Conservation (phyloP, 2,797 vertebrate species). For the Cuculus canorus region DNA sequence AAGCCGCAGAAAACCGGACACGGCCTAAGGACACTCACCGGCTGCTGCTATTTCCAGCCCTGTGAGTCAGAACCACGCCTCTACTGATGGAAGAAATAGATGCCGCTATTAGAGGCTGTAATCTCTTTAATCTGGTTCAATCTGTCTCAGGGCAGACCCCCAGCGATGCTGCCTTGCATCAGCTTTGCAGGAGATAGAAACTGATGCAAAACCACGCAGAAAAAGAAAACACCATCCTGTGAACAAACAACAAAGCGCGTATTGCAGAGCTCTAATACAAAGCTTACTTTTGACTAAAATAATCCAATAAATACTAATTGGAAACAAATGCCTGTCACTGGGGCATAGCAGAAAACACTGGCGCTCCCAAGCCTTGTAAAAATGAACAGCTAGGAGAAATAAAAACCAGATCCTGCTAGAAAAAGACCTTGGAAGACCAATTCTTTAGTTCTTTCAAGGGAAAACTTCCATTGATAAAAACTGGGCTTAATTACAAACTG, state of each 20-base stretch:
- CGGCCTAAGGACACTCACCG: accelerated
- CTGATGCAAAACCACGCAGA: background rate
- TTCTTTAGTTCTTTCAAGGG: background rate
- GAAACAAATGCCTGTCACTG: conserved; percentile 17
- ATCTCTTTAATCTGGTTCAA: background rate
- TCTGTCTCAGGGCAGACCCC: background rate
- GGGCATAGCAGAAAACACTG: background rate
- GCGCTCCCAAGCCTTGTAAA: background rate
- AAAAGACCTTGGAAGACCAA: background rate
- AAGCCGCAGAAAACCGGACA: background rate
- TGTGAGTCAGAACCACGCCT: background rate
- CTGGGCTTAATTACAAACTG: background rate
- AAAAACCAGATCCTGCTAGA: background rate
- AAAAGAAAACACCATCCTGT: background rate
- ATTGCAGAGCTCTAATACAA: background rate
- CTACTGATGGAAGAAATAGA: background rate
- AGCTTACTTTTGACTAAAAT: conserved; percentile 10
- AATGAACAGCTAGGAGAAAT: background rate
- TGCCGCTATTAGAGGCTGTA: background rate
- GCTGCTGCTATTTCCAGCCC: background rate
- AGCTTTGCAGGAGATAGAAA: background rate
- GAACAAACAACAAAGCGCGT: background rate
- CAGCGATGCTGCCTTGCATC: background rate
- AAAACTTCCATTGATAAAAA: background rate
- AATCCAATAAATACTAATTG: conserved; percentile 43